Evolutionary conservation across 2,113 vertebrate genomes (phyloP), one percentile per base, ranked within the genome.

Genomic region (Chionomys nivalis): DNA sequence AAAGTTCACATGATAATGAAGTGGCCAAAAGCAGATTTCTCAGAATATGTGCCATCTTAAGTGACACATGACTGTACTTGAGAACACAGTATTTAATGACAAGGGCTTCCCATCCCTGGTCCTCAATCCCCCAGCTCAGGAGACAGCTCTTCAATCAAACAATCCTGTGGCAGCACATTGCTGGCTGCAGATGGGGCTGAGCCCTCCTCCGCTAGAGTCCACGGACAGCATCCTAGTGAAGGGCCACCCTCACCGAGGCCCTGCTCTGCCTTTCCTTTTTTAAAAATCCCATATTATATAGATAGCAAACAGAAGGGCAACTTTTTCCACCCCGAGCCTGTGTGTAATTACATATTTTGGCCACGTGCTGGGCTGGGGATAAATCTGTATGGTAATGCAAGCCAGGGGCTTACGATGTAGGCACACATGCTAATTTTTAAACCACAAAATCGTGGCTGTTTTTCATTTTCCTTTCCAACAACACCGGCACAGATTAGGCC

Each of bases 271-370:
- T 76, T 42, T 17, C 94, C 77, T 44, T 87, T 87, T 94, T 73
- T 16, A 0, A 93, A 63, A 96, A 85, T 89, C n/a, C n/a, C 77
- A 23, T 66, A 73, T 91, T 90, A 58, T 86, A 88, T 36, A 95
- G 94, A 95, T 33, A 89, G 96, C n/a, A 47, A 96, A 96, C 66
- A 95, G 36, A 92, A 97, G 78, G 68, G 90, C 21, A 87, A 94
- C 70, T 70, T 94, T 55, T 95, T 78, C 78, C 75, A 96, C 87
- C 82, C 87, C 0, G 31, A 96, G 96, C 90, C 97, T 92, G 70
- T 90, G 78, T 96, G 94, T 97, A 97, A 98, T 98, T 97, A 98
- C 97, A 96, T 95, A 94, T 96, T 97, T 97, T 97, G 97, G 89
- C 96, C 0, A 0, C 88, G 52, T 96, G 97, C 97, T 97, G 96